These are phyloP conservation scores for Alfaro cultratus DNA, from an alignment of 2,797 vertebrate species.

Conservation along the genomic window DNA sequence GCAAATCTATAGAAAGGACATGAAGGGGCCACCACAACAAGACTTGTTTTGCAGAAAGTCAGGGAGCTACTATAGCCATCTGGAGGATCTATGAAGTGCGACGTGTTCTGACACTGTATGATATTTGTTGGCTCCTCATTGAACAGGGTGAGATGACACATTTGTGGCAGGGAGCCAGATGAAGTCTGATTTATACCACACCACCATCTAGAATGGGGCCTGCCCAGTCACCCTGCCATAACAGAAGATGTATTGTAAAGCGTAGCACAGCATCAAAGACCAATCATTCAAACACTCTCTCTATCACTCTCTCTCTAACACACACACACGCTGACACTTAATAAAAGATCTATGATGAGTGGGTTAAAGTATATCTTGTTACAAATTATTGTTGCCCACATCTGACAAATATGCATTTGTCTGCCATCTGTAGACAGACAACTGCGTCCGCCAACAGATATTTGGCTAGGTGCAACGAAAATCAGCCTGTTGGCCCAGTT, in stretches of 20 bases:
- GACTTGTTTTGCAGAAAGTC: slow-evolving; percentile 44
- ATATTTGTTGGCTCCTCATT: slow-evolving; percentile 60
- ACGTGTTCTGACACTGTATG: slow-evolving; percentile 64
- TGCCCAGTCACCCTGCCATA: slow-evolving; percentile 60
- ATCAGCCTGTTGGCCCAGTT: slow-evolving; percentile 64
- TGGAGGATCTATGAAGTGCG: slow-evolving; percentile 55
- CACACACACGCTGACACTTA: slow-evolving; percentile 33
- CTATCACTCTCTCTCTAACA: not conserved
- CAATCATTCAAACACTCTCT: slow-evolving; percentile 55
- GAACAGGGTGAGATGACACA: slow-evolving; percentile 63
- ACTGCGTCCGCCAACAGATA: slow-evolving; percentile 49
- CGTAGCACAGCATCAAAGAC: slow-evolving; percentile 65
- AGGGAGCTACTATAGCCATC: slow-evolving; percentile 37
- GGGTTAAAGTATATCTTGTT: slow-evolving; percentile 57
- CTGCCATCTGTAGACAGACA: slow-evolving; percentile 30
- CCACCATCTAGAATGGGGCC: slow-evolving; percentile 35
- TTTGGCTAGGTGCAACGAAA: slow-evolving; percentile 77
- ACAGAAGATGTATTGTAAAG: slow-evolving; percentile 69
- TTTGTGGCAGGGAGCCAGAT: slow-evolving; percentile 75
- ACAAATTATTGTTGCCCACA: slow-evolving; percentile 63
- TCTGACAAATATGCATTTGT: slow-evolving; percentile 63
- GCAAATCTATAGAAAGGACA: slow-evolving; percentile 54
- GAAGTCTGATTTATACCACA: slow-evolving; percentile 73
- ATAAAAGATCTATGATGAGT: slow-evolving; percentile 67
- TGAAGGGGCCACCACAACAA: slow-evolving; percentile 36